phyloP scores from a whole-genome alignment of 2,113 vertebrate species.

The Sardina pilchardus region DNA sequence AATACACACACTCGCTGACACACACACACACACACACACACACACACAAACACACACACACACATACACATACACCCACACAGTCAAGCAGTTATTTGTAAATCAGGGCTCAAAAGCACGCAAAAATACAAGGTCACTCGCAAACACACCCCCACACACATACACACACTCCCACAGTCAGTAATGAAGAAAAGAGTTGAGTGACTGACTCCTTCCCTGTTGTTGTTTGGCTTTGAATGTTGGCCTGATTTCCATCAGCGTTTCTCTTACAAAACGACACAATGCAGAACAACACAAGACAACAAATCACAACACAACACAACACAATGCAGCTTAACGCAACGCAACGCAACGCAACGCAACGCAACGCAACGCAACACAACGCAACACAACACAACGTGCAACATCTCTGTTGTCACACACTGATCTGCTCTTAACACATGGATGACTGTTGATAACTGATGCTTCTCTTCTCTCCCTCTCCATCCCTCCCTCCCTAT shows the following conservation, averaged over 20 bases:
- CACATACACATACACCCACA: neutral
- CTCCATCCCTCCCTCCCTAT: no score
- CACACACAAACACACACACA: neutral
- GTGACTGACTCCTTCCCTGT: neutral
- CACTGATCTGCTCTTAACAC: neutral
- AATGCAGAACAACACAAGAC: neutral
- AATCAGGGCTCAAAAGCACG: neutral
- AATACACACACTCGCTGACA: neutral
- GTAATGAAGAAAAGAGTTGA: neutral
- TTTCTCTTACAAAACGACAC: neutral
- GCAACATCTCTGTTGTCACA: neutral
- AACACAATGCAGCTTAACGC: neutral
- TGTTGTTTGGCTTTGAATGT: neutral
- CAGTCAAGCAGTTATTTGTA: neutral
- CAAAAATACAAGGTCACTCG: neutral
- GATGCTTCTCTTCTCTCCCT: no score
- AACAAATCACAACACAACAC: neutral
- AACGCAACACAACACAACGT: neutral
- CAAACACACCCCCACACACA: no score
- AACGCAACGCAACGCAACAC: neutral
- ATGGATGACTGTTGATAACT: no score
- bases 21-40: neutral
- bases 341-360: neutral
- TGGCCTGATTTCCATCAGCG: neutral
- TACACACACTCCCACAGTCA: neutral